phyloP scores from a whole-genome alignment of 2,888 invertebrate species.

The Conistra vaccinii region DNA sequence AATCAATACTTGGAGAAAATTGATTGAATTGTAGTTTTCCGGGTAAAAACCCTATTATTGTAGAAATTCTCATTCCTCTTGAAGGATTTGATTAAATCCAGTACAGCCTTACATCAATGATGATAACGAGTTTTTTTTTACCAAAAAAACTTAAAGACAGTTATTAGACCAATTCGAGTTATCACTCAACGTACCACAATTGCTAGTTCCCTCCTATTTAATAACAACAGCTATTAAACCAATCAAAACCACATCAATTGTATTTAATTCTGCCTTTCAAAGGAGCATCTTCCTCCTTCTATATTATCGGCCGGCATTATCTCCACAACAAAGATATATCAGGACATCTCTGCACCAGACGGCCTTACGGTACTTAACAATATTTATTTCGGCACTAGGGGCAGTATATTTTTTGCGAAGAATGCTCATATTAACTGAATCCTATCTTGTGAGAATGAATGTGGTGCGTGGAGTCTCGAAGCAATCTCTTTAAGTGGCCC shows the following conservation, averaged over 20 bases:
- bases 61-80: neutral
- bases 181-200: conserved; percentile 18
- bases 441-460: conserved; percentile 79
- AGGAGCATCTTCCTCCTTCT: conserved; percentile 45
- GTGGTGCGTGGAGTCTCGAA: conserved; percentile 76
- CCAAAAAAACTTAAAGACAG: neutral
- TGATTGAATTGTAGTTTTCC: neutral
- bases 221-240: conserved; percentile 25
- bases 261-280: conserved; percentile 44
- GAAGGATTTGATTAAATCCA: neutral
- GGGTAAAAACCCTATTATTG: neutral
- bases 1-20: neutral
- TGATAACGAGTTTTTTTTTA: neutral
- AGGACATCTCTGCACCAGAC: conserved; percentile 67
- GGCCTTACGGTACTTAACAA: conserved; percentile 76
- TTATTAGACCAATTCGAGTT: conserved; percentile 25
- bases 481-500: conserved; percentile 88
- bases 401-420: conserved; percentile 78
- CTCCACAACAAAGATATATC: conserved; percentile 63
- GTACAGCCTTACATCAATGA: neutral
- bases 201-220: conserved; percentile 15
- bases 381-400: conserved; percentile 84
- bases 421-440: conserved; percentile 84
- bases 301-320: conserved; percentile 63
- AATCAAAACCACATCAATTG: conserved; percentile 48